Evolutionary conservation across 2,888 invertebrate genomes (phyloP), one percentile per base, ranked within the genome.

Genomic region (Sinotaia quadrata): DNA sequence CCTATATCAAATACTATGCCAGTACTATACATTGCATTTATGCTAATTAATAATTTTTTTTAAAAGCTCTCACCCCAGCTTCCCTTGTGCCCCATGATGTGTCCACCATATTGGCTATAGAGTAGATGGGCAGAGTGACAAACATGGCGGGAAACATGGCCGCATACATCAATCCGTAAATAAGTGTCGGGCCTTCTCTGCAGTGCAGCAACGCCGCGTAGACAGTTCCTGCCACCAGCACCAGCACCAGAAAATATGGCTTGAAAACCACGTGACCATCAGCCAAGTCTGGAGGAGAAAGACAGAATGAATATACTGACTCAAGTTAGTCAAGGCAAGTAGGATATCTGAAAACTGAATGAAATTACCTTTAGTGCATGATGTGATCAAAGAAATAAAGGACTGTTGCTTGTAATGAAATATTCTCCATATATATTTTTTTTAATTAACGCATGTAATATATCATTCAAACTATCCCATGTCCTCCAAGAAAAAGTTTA

Each of bases 1-100:
- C n/a, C n/a, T n/a, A n/a, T n/a, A n/a, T n/a, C 41, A 41, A 41
- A 41, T 41, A 12, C 18, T 41, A 8, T 41, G 51, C 51, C 21
- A 21, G 51, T n/a, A n/a, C 51, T 18, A 41, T 12, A 41, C 18
- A 8, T 41, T 12, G 41, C 41, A 12, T 41, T 41, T 41, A n/a
- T n/a, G n/a, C n/a, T n/a, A n/a, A n/a, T n/a, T n/a, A n/a, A n/a
- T n/a, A n/a, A n/a, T n/a, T 21, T 54, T 4, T 29, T 5, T 54
- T 21, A 24, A 18, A 7, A 18, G 18, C 54, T 10, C 54, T 61
- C 68, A n/a, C n/a, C n/a, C n/a, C n/a, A n/a, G n/a, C n/a, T 61
- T 81, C 78, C 34, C 80, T 41, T 1, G 80, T 81, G 29, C 80
- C 80, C 80, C 80, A 81, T 10, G 76, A 75, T 59, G 78, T 77